phyloP scores from a whole-genome alignment of 2,888 invertebrate species.

The Empis livida region DNA sequence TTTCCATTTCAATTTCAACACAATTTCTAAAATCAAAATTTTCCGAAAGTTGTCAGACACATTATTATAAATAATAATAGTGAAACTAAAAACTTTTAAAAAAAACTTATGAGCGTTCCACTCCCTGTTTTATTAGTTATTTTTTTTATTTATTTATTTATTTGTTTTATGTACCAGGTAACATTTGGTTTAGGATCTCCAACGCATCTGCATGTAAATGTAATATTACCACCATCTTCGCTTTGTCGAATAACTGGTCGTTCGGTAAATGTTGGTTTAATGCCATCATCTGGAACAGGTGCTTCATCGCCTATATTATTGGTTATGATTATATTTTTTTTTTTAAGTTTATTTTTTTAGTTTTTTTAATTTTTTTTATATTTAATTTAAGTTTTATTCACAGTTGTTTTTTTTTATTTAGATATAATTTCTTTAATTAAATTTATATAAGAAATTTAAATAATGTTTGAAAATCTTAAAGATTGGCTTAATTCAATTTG shows the following conservation, averaged over 20 bases:
- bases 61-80: no score
- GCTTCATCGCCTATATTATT: slow-evolving; percentile 77
- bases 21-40: no score
- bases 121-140: neutral
- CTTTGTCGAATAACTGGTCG: slow-evolving; percentile 94
- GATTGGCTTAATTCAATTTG: no score
- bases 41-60: no score
- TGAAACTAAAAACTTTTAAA: no score
- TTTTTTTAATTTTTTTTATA: neutral
- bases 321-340: slow-evolving; percentile 9
- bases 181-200: slow-evolving; percentile 92
- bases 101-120: no score
- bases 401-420: slow-evolving; percentile 3
- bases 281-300: slow-evolving; percentile 82
- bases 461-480: no score
- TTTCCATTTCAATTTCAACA: no score
- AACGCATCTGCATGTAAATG: slow-evolving; percentile 94
- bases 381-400: no score
- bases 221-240: slow-evolving; percentile 88
- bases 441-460: no score
- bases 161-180: slow-evolving; percentile 56
- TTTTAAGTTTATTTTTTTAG: slow-evolving; percentile 1
- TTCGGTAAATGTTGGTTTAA: slow-evolving; percentile 96
- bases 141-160: neutral
- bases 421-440: no score